Evolutionary conservation across 2,113 vertebrate genomes (phyloP).

Genomic region (Bujurquina vittata): DNA sequence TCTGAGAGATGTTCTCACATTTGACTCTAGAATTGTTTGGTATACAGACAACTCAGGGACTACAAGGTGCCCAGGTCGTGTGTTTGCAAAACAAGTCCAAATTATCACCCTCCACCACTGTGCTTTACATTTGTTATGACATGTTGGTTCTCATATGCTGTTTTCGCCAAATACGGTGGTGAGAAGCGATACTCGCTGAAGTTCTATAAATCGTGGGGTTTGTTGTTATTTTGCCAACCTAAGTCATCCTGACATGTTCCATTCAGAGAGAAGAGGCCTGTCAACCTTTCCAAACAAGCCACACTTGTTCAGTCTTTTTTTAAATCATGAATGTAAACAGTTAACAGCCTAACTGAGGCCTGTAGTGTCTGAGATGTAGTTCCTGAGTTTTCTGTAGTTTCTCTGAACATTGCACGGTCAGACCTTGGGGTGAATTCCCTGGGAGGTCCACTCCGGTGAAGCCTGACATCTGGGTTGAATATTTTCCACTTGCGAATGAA

Average conservation of each 20-base stretch:
- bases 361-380: background rate
- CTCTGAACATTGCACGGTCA: background rate
- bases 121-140: background rate
- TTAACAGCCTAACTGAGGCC: background rate
- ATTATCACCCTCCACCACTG: too few relatives aligned
- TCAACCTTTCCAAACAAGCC: too few relatives aligned
- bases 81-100: too few relatives aligned
- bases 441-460: background rate
- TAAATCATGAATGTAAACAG: too few relatives aligned
- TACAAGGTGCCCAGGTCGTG: too few relatives aligned
- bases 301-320: too few relatives aligned
- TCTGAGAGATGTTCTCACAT: background rate
- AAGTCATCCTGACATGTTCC: background rate
- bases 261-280: too few relatives aligned
- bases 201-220: background rate
- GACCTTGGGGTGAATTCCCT: background rate
- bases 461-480: background rate
- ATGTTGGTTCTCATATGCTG: background rate
- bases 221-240: background rate
- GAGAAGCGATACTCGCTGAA: background rate
- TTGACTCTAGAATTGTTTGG: background rate
- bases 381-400: background rate
- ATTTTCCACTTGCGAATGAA: background rate
- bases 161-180: background rate
- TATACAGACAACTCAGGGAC: background rate